Base-by-base conservation (phyloP, 1,140 invertebrate genomes). In the Lordiphosa collinella region DNA sequence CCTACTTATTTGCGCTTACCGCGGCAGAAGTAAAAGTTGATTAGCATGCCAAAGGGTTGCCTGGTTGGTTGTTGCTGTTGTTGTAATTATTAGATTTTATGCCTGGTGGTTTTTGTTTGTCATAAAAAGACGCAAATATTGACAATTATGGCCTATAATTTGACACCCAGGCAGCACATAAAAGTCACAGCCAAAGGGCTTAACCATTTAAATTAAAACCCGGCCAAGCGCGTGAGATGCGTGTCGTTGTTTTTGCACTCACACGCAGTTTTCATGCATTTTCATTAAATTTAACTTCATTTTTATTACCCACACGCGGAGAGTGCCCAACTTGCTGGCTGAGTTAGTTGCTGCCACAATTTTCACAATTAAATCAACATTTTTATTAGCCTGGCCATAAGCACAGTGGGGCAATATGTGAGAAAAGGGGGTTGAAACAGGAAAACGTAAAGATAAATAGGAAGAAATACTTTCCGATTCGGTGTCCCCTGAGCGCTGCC, bases 261-360 rank as follows among this genome's bases (percentile, higher is more conserved):
- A 35, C 53, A 68, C 74, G 74, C 74, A 73, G 52, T 59, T 80
- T 71, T 67, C 71, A 69, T 72, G 82, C 75, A 86, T 86, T 86
- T 86, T 86, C 86, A 86, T 86, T 86, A 86, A 86, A 86, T 86
- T 86, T 86, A 86, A 69, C 67, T 82, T 84, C 70, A 78, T 76
- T 86, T 85, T 86, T 86, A 86, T 86, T 74, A 86, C 75, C 25
- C 60, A 41, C 40, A 36, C 5, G 25, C 7, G n/a, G 22, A 9
- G 49, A 13, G 16, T 14, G 38, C 25, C 12, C 9, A 14, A 16
- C 37, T 3, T 5, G 14, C 32, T 75, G 22, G 22, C 1, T 25
- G 22, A 57, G 62, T 58, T 72, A 67, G 68, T 56, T 72, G 55
- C 48, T 62, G 55, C 38, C 57, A 74, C 76, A 82, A 76, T 82